Conservation (phyloP, 2,797 vertebrate genomes). For the Anableps anableps region DNA sequence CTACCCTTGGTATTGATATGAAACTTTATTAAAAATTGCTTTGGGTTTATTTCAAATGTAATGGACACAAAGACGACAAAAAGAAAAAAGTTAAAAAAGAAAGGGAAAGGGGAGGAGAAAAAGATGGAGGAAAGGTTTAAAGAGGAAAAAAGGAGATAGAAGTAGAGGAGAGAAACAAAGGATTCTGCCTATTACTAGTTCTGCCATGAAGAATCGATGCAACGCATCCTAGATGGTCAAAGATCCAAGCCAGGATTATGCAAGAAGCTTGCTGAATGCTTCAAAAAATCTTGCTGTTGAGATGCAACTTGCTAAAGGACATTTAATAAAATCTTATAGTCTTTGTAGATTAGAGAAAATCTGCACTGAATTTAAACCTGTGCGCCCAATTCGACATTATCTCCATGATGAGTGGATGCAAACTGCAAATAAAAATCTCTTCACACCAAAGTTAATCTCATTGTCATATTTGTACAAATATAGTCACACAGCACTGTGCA, state of each 20-base stretch:
- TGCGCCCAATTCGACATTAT: background rate
- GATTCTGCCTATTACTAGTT: too few species aligned
- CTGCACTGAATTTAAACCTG: background rate
- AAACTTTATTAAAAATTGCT: too few species aligned
- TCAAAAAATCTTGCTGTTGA: background rate
- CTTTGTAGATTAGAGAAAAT: background rate
- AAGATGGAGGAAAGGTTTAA: too few species aligned
- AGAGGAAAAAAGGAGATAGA: too few species aligned
- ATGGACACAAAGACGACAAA: too few species aligned
- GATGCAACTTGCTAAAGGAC: background rate
- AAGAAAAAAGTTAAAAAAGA: too few species aligned
- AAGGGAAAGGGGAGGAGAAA: too few species aligned
- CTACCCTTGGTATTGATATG: too few species aligned
- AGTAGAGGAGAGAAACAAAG: too few species aligned
- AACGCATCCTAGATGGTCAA: background rate
- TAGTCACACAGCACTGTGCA: background rate
- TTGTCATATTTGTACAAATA: background rate
- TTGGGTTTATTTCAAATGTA: too few species aligned
- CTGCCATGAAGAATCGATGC: background rate
- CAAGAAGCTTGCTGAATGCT: background rate
- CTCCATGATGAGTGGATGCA: background rate
- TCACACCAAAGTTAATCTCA: background rate
- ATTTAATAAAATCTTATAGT: background rate
- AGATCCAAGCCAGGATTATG: background rate
- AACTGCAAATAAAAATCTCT: background rate